Base-by-base conservation (phyloP, 2,888 invertebrate species). In the Formica aserva region DNA sequence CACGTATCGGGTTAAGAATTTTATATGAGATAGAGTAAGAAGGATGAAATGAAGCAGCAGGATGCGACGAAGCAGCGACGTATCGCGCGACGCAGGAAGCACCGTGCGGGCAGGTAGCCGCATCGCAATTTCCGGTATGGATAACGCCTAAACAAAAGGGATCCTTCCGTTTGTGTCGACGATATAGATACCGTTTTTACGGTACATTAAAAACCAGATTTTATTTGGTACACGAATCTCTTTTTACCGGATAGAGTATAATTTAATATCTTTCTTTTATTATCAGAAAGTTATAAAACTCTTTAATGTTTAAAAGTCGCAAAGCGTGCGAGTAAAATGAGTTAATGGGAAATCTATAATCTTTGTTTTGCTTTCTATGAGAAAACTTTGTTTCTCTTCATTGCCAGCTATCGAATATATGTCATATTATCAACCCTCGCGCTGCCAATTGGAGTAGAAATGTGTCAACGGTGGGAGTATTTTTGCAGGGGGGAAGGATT, bases 91-190 rank as follows among this genome's bases (percentile, higher is more conserved):
- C 82, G 83, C 92, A 92, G 93, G 93, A 93, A 93, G 90, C 88
- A 88, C 88, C 87, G 89, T 89, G 88, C 91, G 90, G 87, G 71
- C 91, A 93, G 93, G 94, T 93, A 87, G 88, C 85, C 85, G 85
- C 89, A 86, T 90, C 89, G 91, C 89, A 91, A 91, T 93, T 92
- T 94, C 94, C 94, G 94, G 94, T 94, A 92, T 93, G 93, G 94
- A 94, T 94, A 92, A 90, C 93, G 88, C 87, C 87, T 87, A 90
- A 52, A 93, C 93, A 93, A 93, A 92, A 92, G 92, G 89, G 90
- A 89, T 87, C 89, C 91, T 92, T 92, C 91, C 91, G 88, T 86
- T 91, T 86, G 81, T 86, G 89, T 82, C 77, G 78, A 87, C 88
- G 91, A 92, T 91, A 92, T 89, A 91, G 91, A 92, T 88, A 90